Evolutionary conservation across 2,888 invertebrate genomes (phyloP).

Genomic region (Syritta pipiens): DNA sequence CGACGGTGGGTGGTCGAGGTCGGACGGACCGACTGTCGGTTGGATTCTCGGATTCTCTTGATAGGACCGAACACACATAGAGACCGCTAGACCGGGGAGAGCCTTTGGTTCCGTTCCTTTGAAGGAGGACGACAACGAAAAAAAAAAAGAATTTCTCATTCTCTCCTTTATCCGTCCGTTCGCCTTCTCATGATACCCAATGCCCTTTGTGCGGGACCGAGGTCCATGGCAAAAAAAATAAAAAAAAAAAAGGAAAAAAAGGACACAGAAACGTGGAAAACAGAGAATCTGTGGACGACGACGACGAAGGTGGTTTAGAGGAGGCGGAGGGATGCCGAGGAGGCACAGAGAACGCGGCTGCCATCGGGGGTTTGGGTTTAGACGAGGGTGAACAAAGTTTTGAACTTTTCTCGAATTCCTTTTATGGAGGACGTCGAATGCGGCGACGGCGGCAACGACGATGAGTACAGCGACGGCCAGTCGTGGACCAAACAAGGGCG

Average conservation of each 20-base stretch:
- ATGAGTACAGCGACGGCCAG: background rate
- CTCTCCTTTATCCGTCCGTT: conserved; percentile 48
- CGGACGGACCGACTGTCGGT: conserved; percentile 34
- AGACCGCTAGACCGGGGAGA: conserved; percentile 66
- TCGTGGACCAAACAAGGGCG: conserved; percentile 23
- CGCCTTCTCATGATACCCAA: conserved; percentile 65
- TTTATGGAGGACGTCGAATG: conserved; percentile 48
- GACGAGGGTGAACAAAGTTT: conserved; percentile 65
- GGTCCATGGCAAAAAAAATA: conserved; percentile 39
- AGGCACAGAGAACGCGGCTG: no score
- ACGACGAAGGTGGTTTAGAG: conserved; percentile 31
- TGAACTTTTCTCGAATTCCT: conserved; percentile 67
- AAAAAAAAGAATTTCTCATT: conserved; percentile 48
- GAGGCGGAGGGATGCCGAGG: conserved; percentile 1
- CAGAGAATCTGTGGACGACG: conserved; percentile 38
- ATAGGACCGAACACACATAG: conserved; percentile 52
- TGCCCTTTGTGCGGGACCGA: conserved; percentile 62
- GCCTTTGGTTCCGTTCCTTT: conserved; percentile 63
- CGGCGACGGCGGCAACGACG: conserved; percentile 2
- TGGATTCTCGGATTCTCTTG: conserved; percentile 47
- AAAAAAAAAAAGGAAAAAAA: conserved; percentile 9
- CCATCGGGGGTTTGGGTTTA: conserved; percentile 47
- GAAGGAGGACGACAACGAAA: conserved; percentile 38
- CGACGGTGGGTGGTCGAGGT: conserved; percentile 28
- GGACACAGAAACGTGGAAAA: conserved; percentile 28